phyloP scores from a whole-genome alignment of 2,888 invertebrate genomes.

The Drosophila anomalipes region DNA sequence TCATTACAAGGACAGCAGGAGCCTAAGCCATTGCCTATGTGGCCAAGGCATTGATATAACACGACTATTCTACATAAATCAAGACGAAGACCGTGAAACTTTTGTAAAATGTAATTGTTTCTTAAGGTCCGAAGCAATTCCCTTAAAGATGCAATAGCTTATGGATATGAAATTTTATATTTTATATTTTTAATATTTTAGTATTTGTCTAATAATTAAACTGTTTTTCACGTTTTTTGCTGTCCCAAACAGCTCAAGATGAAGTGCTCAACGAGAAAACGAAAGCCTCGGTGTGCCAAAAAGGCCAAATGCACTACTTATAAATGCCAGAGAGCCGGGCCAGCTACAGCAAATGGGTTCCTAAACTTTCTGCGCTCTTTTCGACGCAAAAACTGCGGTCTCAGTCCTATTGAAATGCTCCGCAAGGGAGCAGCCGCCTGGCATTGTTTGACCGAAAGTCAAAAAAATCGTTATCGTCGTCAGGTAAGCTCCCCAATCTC shows the following conservation, averaged over 20 bases:
- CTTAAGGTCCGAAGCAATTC: neutral
- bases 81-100: too few species aligned
- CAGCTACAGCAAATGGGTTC: neutral
- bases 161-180: neutral
- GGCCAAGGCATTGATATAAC: neutral
- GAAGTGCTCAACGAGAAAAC: neutral
- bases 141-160: neutral
- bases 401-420: neutral
- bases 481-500: neutral
- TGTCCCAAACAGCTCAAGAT: neutral
- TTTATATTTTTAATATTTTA: neutral
- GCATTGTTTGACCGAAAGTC: neutral
- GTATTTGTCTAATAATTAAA: neutral
- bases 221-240: neutral
- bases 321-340: neutral
- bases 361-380: neutral
- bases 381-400: neutral
- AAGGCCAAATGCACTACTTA: neutral
- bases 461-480: neutral
- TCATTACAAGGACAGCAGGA: slow-evolving; percentile 37
- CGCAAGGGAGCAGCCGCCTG: neutral
- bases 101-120: neutral
- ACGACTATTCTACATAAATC: slow-evolving; percentile 1
- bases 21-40: slow-evolving; percentile 1
- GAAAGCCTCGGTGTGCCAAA: too few species aligned